A percentile compares a stretch with the other conserved stretches of the same genome.
Conservation (phyloP, 2,888 invertebrate genomes). For the Acanthosepion pharaonis region DNA sequence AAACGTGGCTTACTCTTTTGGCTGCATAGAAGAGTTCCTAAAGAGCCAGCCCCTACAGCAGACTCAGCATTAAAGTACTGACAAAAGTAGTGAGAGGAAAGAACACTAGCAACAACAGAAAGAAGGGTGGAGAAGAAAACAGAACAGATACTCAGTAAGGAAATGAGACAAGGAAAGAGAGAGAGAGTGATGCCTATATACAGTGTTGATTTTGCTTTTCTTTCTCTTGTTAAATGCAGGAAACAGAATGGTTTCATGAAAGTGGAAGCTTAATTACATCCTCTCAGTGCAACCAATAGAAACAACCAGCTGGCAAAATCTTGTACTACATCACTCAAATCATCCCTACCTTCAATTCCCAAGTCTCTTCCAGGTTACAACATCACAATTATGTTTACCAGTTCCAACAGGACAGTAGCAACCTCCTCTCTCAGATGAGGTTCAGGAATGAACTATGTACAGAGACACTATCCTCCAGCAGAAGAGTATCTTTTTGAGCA, state of each 20-base stretch:
- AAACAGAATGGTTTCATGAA: background rate
- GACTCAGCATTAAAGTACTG: no score
- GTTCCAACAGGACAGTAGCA: background rate
- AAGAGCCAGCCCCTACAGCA: no score
- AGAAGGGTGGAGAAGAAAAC: background rate
- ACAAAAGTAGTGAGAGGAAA: background rate
- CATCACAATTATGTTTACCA: background rate
- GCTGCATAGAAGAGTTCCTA: no score
- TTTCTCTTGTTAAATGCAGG: conserved; percentile 33
- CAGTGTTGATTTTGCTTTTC: background rate
- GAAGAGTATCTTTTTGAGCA: background rate
- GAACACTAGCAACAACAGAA: background rate
- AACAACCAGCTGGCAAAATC: background rate
- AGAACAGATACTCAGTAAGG: background rate
- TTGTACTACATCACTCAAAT: background rate
- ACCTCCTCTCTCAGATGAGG: no score
- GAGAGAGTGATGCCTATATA: background rate
- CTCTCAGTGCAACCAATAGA: background rate
- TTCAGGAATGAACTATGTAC: background rate
- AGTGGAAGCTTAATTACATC: background rate
- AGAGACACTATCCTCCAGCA: background rate
- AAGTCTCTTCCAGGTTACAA: background rate
- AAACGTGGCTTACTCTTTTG: no score
- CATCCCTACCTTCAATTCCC: background rate
- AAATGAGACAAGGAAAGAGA: background rate